Conservation (phyloP, 2,888 invertebrate genomes). For the Tuberolachnus salignus region DNA sequence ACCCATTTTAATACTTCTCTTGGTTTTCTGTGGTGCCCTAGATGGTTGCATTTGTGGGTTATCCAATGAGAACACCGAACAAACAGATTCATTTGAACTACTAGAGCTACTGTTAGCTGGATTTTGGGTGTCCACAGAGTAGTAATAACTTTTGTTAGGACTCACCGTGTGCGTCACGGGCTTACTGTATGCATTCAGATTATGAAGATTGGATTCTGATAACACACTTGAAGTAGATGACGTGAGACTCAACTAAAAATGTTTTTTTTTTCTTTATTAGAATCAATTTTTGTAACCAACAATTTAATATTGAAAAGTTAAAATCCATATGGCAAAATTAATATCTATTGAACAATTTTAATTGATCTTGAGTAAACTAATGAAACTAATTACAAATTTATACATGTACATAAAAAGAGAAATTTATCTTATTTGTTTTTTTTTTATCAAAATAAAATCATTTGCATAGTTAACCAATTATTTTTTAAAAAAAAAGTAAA, state of each 20-base stretch:
- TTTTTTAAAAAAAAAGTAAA: no score
- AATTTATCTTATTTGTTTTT: no score
- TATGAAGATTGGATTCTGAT: conserved; percentile 53
- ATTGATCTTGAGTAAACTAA: no score
- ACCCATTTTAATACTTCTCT: conserved; percentile 61
- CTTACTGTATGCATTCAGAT: conserved; percentile 37
- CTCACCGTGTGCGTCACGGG: conserved; percentile 27
- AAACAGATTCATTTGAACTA: conserved; percentile 86
- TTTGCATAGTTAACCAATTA: no score
- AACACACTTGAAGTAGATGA: conserved; percentile 58
- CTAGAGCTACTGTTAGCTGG: conserved; percentile 67
- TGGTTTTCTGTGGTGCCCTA: conserved; percentile 60
- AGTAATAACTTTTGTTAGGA: conserved; percentile 53
- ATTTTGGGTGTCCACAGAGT: conserved; percentile 41
- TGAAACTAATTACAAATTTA: no score
- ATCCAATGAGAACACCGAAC: conserved; percentile 68
- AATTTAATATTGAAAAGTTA: no score
- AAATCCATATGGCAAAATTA: no score
- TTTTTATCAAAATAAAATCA: no score
- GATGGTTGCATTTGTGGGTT: conserved; percentile 50
- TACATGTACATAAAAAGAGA: no score
- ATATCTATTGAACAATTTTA: no score
- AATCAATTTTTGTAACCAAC: not conserved
- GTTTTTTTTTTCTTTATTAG: no score
- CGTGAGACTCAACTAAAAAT: conserved; percentile 37